Base-by-base conservation (phyloP, 2,797 vertebrate species). In the Sorex maritimensis region DNA sequence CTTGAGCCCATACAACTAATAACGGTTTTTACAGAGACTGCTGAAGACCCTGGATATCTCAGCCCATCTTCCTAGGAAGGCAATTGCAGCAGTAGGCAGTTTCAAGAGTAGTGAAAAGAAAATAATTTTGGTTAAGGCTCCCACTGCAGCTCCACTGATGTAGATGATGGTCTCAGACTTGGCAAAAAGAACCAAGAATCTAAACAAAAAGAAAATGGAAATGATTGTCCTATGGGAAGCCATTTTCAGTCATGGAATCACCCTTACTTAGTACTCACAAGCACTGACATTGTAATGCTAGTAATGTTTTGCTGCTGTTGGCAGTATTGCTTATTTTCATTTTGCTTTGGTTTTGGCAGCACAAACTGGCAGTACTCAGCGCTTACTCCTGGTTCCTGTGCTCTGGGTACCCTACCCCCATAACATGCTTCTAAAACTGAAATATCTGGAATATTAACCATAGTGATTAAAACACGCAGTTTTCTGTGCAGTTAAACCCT, bases 181-280 rank as follows among this genome's bases (percentile, higher is more conserved):
- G n/a, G 21, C 5, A 58, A 63, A 65, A 41, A 71, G 77, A 26
- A 26, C 41, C 58, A 19, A 61, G 19, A 61, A 19, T 61, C 21
- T 21, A 46, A 85, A 41, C 2, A 28, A 19, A 19, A 10, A 8
- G n/a, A 11, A 26, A 69, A 17, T 30, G 13, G 58, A 74, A 90
- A 83, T 5, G 3, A 28, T 58, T 83, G 1, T 74, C 34, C 9
- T 72, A 5, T 24, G 58, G 41, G 90, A 85, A 79, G 1, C 5
- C 80, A 1, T 74, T 77, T 74, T 86, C n/a, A 65, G 71, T 89
- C 38, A 52, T 80, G 12, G 61, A 71, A 38, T 67, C 90, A 74
- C 5, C 11, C n/a, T 81, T 46, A 38, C 1, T 30, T 6, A 71
- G 67, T 88, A 55, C 71, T 3, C 67, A 78, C 67, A 82, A 17